Evolutionary conservation across 2,888 invertebrate species (phyloP), one percentile per base, ranked within the genome.

Genomic region (Cosmorhoe ocellata): DNA sequence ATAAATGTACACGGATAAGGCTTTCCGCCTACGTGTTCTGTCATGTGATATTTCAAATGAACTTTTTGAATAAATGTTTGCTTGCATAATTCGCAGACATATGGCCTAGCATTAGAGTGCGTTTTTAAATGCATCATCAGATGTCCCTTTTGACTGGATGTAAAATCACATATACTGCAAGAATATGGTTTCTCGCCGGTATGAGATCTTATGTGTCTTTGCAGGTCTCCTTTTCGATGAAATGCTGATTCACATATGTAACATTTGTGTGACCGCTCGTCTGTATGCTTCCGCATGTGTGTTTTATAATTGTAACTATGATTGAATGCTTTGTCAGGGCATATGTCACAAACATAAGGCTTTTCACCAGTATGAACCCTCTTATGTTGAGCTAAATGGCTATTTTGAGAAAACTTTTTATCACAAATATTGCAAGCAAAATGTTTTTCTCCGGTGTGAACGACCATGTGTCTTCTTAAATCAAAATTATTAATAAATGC

Each of bases 171-270:
- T 3, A 24, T 14, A 3, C 32, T 11, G 11, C 49, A 45, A 12
- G 33, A 0, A 34, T 27, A 52, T 6, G 54, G 54, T 11, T 39
- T 54, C 26, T 54, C 54, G 0, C 54, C 54, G 0, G 54, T 54
- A 27, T 54, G 54, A 9, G 28, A 24, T 32, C 33, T 34, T 7
- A 45, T 42, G 10, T 54, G 54, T n/a, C 49, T 33, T 43, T 39
- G 38, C 12, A 52, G 43, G 26, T 52, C 52, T 22, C 32, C 45
- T 9, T 41, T 46, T 22, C 27, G 40, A 33, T 45, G 45, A 31
- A 51, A 41, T 13, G 22, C 31, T 9, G 45, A 34, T 28, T 7
- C 24, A 14, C 51, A 51, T 3, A 42, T 1, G 11, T 41, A 9
- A 14, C 51, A 51, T 31, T 24, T 18, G 3, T 51, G 41, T 3